Evolutionary conservation across 2,113 vertebrate genomes (phyloP), one percentile per base, ranked within the genome.

Genomic region (Centropus unirufus): DNA sequence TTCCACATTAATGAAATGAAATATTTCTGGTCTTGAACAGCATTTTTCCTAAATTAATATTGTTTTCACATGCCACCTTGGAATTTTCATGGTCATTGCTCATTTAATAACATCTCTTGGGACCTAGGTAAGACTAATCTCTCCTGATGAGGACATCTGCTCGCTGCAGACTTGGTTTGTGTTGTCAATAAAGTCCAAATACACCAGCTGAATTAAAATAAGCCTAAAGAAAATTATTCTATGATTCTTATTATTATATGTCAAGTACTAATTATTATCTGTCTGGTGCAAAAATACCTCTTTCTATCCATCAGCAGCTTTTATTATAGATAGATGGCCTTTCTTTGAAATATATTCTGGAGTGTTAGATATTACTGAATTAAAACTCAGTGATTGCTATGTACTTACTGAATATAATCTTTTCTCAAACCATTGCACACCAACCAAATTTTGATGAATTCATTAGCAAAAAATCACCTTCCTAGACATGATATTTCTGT

Each of bases 1-100:
- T 93, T 88, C 62, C 47, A 87, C 6, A 12, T 42, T 90, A 93
- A 91, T 85, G 58, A 91, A 75, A 89, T 68, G 58, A 96, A 95
- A 85, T 88, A 93, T 90, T 96, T 93, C 82, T 46, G 19, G 36
- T 85, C 32, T 49, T 87, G n/a, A 61, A 22, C 0, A 3, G 34
- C 29, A 23, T 91, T 93, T 94, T 72, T 46, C 77, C 44, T 67
- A 78, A 93, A 92, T 84, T 75, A 61, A 36, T 24, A 30, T 32
- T 74, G 30, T 63, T 94, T 90, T 94, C 30, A 4, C 52, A 36
- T 49, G 44, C 81, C 44, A 78, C 36, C 72, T 88, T 89, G 91
- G 61, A 90, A 87, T 78, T 91, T 49, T 75, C 1, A 0, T 81
- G 42, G 67, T 89, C 34, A 9, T 18, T 68, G 21, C 57, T 63